These are phyloP conservation scores for Cryptotis parvus DNA, from an alignment of 2,113 vertebrate genomes.

Conservation along the genomic window DNA sequence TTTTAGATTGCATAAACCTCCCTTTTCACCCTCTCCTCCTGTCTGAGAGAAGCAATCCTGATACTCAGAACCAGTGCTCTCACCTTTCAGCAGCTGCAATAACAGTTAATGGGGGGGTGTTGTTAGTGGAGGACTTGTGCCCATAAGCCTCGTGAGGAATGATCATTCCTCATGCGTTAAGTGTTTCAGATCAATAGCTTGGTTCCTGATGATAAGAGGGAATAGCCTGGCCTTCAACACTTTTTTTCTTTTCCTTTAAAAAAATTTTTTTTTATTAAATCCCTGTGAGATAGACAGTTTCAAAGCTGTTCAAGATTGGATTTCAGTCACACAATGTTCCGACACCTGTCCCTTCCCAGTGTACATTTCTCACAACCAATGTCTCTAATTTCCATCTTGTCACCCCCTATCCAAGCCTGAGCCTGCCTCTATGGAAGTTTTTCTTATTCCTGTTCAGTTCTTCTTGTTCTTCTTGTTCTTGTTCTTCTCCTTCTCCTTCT, in stretches of 20 bases:
- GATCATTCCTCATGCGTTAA: neutral
- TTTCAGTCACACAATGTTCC: no score
- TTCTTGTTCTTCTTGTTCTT: no score
- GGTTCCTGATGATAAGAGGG: constrained; percentile 25
- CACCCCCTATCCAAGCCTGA: no score
- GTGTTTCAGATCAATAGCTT: constrained; percentile 16
- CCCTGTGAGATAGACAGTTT: no score
- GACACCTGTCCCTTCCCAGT: no score
- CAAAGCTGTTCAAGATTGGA: no score
- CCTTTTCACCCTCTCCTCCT: neutral
- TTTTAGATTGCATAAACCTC: neutral
- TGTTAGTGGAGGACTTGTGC: neutral
- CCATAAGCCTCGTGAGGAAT: neutral
- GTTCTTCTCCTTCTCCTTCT: no score
- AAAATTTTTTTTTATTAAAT: no score
- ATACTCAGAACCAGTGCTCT: neutral
- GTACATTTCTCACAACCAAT: no score
- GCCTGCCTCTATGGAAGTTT: neutral
- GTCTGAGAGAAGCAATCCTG: neutral
- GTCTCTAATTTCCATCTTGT: no score
- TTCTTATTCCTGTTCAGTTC: neutral
- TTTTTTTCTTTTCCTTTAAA: no score
- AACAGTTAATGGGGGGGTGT: neutral
- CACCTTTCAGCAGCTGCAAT: neutral
- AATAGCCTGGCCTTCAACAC: neutral